Evolutionary conservation across 2,113 vertebrate genomes (phyloP), one percentile per base, ranked within the genome.

Genomic region (Petromus typicus): DNA sequence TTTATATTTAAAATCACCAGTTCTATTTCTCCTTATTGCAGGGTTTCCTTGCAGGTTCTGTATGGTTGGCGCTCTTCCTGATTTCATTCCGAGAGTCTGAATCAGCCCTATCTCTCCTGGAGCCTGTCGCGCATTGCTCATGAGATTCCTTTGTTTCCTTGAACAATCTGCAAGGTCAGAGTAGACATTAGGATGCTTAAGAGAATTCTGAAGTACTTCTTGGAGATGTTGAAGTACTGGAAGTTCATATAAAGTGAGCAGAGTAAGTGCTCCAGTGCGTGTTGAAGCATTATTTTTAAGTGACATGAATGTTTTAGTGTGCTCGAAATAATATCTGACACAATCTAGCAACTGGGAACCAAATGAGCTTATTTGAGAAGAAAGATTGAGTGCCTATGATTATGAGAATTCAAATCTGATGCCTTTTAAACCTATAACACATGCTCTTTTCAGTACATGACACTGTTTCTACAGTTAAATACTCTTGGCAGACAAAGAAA

Each of bases 271-370:
- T 54, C 5, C 4, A 63, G 82, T 18, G 64, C 48, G 32, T 30
- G 90, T 94, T 91, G 30, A 73, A 90, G 54, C 22, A 17, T 76
- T 34, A 16, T 80, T 96, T 93, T 86, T 86, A 90, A 91, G 23
- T 54, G 61, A 76, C 23, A 89, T 86, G 75, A 83, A 64, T 22
- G 34, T 45, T 86, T 27, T 16, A 61, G 9, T 25, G 32, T 82
- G 30, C 12, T 30, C 37, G 18, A 16, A 82, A 85, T 45, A 45
- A 75, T 61, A n/a, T 64, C 56, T 86, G 48, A 71, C 84, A 92
- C 69, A 76, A 87, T 90, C 30, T 63, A 71, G 37, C 84, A 84
- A 56, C 51, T 20, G 22, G 48, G 45, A 56, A 64, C 4, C 7
- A 89, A 97, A 48, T 18, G 16, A 22, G 14, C 37, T 88, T 78